These are phyloP conservation scores for Xestia rhomboidea DNA, from an alignment of 2,888 invertebrate species.

Conservation along the genomic window DNA sequence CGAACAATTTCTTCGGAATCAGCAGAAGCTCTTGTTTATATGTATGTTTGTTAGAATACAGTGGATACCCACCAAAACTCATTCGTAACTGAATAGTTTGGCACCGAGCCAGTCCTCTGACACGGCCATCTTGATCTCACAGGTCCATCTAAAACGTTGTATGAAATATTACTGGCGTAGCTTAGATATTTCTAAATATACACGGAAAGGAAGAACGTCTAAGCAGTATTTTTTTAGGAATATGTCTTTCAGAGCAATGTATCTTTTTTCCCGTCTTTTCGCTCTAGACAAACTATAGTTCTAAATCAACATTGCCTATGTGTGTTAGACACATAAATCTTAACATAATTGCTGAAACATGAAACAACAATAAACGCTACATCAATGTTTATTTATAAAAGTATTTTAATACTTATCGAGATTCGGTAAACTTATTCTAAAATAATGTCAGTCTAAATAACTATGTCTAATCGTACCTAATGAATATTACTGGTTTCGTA, in stretches of 20 bases:
- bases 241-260: not conserved
- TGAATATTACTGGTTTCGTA: conserved; percentile 43
- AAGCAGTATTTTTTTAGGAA: conserved; percentile 4
- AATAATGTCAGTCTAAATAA: conserved; percentile 77
- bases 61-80: conserved; percentile 70
- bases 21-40: conserved; percentile 53
- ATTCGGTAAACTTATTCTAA: conserved; percentile 71
- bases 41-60: conserved; percentile 47
- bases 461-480: conserved; percentile 59
- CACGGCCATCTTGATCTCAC: conserved; percentile 73
- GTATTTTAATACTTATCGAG: conserved; percentile 69
- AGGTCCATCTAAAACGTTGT: conserved; percentile 71
- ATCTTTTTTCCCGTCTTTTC: not conserved
- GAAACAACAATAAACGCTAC: conserved; percentile 54
- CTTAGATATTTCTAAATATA: conserved; percentile 6
- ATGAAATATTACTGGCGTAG: conserved; percentile 63
- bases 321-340: not conserved
- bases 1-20: conserved; percentile 52
- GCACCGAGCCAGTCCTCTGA: conserved; percentile 79
- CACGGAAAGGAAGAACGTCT: not conserved
- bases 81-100: conserved; percentile 81
- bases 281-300: not conserved
- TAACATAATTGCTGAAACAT: conserved; percentile 4
- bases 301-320: not conserved
- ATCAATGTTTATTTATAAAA: conserved; percentile 68